phyloP scores from a whole-genome alignment of 2,797 vertebrate species.

The Eulemur albifrons region DNA sequence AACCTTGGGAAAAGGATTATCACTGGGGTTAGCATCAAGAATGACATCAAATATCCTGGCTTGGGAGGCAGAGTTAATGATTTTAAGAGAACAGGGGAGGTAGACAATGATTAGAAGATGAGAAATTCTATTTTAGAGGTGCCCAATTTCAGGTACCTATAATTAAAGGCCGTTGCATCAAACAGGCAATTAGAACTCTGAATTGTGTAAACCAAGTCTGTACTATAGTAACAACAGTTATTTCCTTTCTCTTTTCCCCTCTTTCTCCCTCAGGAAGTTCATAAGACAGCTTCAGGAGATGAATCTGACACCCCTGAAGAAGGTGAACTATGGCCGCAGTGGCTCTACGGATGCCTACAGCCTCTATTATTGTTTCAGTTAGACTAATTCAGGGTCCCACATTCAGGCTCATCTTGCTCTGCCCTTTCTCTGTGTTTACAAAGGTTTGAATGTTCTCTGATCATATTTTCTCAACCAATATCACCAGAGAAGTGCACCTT shows the following conservation, averaged over 20 bases:
- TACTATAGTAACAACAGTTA: neutral
- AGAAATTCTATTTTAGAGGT: neutral
- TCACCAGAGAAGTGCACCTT: neutral
- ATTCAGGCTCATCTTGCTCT: neutral
- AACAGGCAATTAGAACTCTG: neutral
- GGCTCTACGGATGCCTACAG: rapidly evolving
- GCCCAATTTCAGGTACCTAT: neutral
- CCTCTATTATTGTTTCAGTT: neutral
- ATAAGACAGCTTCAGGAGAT: neutral
- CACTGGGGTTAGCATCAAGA: neutral
- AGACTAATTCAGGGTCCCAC: neutral
- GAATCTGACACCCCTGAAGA: neutral
- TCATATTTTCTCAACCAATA: neutral
- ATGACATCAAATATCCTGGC: neutral
- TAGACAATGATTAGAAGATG: neutral
- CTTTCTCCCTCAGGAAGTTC: neutral
- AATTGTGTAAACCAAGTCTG: neutral
- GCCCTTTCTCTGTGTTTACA: neutral
- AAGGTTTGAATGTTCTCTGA: neutral
- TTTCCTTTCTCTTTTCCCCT: neutral
- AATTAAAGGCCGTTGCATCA: neutral
- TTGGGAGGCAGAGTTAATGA: neutral
- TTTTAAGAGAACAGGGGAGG: neutral
- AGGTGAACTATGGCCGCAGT: rapidly evolving
- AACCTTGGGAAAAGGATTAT: slow-evolving; percentile 33